These are phyloP conservation scores for Nymphalis urticae DNA, from an alignment of 2,888 invertebrate species.

Conservation along the genomic window DNA sequence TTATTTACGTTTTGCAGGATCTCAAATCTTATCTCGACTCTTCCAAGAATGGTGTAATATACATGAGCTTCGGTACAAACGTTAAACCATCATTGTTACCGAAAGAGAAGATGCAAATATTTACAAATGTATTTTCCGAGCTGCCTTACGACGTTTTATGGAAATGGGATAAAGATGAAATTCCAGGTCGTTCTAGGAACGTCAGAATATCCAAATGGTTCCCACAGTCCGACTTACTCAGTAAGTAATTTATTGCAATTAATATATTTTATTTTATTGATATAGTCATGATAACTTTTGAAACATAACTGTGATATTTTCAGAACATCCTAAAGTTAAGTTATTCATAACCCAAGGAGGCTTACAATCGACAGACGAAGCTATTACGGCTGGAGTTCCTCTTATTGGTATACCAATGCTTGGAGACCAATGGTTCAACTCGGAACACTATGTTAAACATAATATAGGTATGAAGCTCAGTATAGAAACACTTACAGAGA, in stretches of 20 bases:
- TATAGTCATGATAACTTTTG: no score
- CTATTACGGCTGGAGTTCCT: slow-evolving; percentile 52
- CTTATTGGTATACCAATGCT: slow-evolving; percentile 61
- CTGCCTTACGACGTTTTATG: slow-evolving; percentile 57
- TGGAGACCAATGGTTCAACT: slow-evolving; percentile 62
- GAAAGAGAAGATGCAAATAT: slow-evolving; percentile 35
- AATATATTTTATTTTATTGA: no score
- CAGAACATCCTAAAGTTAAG: slow-evolving; percentile 18
- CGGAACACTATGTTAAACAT: slow-evolving; percentile 44
- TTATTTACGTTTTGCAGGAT: slow-evolving; percentile 45
- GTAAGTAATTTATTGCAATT: no score
- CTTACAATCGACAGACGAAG: slow-evolving; percentile 47
- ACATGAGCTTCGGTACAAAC: slow-evolving; percentile 58
- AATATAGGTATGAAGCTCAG: slow-evolving; percentile 51
- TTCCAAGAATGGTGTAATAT: slow-evolving; percentile 57
- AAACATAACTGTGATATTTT: no score
- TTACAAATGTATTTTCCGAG: slow-evolving; percentile 45
- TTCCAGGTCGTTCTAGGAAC: slow-evolving; percentile 48
- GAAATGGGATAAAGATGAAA: slow-evolving; percentile 54
- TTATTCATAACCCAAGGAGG: slow-evolving; percentile 17
- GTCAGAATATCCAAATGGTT: slow-evolving; percentile 56
- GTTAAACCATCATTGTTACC: slow-evolving; percentile 42
- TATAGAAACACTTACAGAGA: slow-evolving; percentile 41
- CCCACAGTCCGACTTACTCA: slow-evolving; percentile 60
- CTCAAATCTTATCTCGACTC: slow-evolving; percentile 55